Conservation (phyloP, 92 coral and sea anemone genomes). For the Anthopleura xanthogrammica region DNA sequence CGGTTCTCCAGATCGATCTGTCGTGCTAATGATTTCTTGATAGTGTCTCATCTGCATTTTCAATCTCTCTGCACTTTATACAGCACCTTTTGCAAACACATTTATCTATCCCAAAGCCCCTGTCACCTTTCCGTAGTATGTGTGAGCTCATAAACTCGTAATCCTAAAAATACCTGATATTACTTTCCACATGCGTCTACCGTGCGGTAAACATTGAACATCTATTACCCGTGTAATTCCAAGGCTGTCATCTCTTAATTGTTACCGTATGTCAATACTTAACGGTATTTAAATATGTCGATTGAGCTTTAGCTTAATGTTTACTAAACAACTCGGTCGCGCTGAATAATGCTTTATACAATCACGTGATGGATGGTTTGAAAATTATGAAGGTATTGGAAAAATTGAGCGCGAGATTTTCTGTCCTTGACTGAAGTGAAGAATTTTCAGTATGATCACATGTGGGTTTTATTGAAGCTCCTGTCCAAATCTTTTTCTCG, state of each 20-base stretch:
- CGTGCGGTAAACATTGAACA: neutral
- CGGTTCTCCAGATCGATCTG: neutral
- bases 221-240: neutral
- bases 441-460: constrained; percentile 27
- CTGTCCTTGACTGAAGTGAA: too few relatives aligned
- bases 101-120: neutral
- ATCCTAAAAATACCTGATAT: neutral
- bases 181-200: neutral
- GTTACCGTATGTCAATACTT: constrained; percentile 26
- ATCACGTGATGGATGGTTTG: neutral
- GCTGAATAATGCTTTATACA: neutral
- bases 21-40: neutral
- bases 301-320: constrained; percentile 14
- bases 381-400: neutral
- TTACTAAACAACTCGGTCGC: neutral
- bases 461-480: constrained; percentile 21
- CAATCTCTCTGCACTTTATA: neutral
- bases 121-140: constrained; percentile 1
- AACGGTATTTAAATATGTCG: constrained; percentile 32
- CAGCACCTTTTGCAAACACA: neutral
- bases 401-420: too few relatives aligned
- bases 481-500: constrained; percentile 4
- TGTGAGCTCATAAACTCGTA: neutral
- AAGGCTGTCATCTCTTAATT: constrained; percentile 3
- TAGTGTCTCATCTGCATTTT: neutral